Evolutionary conservation across 2,113 vertebrate species (phyloP).

Genomic region (Strix uralensis): DNA sequence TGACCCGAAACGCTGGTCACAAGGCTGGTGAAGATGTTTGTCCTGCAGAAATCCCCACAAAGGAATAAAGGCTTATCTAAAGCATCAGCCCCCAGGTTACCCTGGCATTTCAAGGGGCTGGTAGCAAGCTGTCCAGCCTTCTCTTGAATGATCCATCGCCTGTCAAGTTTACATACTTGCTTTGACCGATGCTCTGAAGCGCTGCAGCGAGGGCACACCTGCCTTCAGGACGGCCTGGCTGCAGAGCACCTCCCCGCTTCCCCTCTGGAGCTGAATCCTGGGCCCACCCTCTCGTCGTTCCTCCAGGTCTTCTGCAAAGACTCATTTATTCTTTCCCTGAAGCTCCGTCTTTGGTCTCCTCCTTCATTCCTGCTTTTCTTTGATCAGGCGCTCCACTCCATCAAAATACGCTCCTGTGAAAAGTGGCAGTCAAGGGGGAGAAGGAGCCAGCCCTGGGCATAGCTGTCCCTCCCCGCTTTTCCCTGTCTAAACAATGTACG

Average conservation of each 20-base stretch:
- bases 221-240: not conserved
- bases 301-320: slow-evolving; percentile 22
- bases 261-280: not conserved
- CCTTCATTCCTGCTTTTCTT: slow-evolving; percentile 28
- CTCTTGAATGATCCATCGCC: slow-evolving; percentile 27
- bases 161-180: slow-evolving; percentile 51
- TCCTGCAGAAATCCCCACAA: slow-evolving; percentile 31
- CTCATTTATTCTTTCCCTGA: slow-evolving; percentile 50
- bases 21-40: not conserved
- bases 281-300: not conserved
- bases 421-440: not conserved
- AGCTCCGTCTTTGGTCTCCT: slow-evolving; percentile 45
- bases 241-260: not conserved
- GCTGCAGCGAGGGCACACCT: not conserved
- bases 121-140: not conserved
- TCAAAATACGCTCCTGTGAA: not conserved
- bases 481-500: rapidly evolving
- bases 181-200: not conserved
- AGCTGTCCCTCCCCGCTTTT: not conserved
- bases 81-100: slow-evolving; percentile 29
- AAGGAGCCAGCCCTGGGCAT: not conserved
- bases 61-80: slow-evolving; percentile 8
- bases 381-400: slow-evolving; percentile 13
- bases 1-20: not conserved
- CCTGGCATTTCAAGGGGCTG: not conserved